Evolutionary conservation across 2,797 vertebrate genomes (phyloP).

Genomic region (Lateolabrax maculatus): DNA sequence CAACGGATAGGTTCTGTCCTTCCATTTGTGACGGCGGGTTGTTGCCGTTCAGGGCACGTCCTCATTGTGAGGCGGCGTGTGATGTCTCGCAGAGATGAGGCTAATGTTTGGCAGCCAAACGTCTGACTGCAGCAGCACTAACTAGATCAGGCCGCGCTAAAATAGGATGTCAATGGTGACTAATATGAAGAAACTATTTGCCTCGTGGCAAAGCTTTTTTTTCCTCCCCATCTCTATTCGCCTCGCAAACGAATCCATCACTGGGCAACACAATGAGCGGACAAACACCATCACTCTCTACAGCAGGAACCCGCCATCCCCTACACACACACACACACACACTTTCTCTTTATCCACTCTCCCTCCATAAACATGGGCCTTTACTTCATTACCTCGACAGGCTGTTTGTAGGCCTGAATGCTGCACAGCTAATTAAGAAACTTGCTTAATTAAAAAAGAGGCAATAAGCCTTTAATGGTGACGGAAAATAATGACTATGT

Average conservation of each 20-base stretch:
- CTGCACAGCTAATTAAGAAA: slow-evolving; percentile 82
- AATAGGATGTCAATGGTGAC: slow-evolving; percentile 75
- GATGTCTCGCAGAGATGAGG: slow-evolving; percentile 68
- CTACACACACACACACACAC: slow-evolving; percentile 30
- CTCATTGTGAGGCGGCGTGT: slow-evolving; percentile 51
- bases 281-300: slow-evolving; percentile 70
- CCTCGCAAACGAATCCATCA: slow-evolving; percentile 70
- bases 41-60: slow-evolving; percentile 80
- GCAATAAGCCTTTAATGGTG: slow-evolving; percentile 81
- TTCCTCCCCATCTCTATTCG: slow-evolving; percentile 18
- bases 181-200: slow-evolving; percentile 75
- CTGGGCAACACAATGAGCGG: slow-evolving; percentile 52
- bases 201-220: slow-evolving; percentile 58
- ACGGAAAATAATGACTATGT: slow-evolving; percentile 77
- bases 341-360: slow-evolving; percentile 49
- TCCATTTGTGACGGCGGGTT: slow-evolving; percentile 54
- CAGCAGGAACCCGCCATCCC: slow-evolving; percentile 41
- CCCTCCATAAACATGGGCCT: slow-evolving; percentile 62
- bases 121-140: slow-evolving; percentile 64
- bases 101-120: slow-evolving; percentile 66
- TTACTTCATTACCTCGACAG: slow-evolving; percentile 78
- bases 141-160: slow-evolving; percentile 64
- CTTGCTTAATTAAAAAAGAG: slow-evolving; percentile 84
- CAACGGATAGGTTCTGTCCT: slow-evolving; percentile 67
- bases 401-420: slow-evolving; percentile 71